Base-by-base conservation (phyloP, 2,888 invertebrate genomes). In the Catocala fraxini region DNA sequence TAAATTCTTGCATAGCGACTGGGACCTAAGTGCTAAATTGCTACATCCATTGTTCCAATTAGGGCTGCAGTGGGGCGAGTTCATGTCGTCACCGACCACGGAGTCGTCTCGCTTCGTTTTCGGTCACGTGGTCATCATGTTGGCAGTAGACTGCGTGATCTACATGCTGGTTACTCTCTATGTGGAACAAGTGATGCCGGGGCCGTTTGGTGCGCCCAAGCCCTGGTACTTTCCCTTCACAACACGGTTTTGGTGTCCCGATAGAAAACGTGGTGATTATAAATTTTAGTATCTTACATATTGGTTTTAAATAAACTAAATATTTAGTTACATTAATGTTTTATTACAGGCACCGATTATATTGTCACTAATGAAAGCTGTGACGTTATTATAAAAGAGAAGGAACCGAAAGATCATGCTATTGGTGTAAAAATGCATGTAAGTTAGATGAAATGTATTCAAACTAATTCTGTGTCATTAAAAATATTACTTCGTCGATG, bases 141-240 rank as follows among this genome's bases (percentile, higher is more conserved):
- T 98, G 77, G 81, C 96, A n/a, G 67, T 97, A 0, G 97, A 97
- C 82, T 90, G 95, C 7, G 56, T 96, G 0, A 54, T 98, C 0
- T 98, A 98, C 81, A 95, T 97, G 85, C 61, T 96, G 3, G 86
- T 98, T 43, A 96, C 98, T 0, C 91, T 98, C 72, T 99, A 99
- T 84, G 90, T 98, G 35, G 98, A 99, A 87, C 97, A 97, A 71
- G 95, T 99, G 9, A 95, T 96, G 67, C 99, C 99, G 0, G 98
- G 98, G 9, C 97, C 97, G 11, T 98, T 95, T 85, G 98, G 98
- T 4, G 96, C 98, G 0, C 96, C 97, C 0, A 95, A 96, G 66
- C 96, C 96, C 34, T 98, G 97, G 96, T 96, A 98, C 82, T 99
- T 98, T 82, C 96, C 96, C 0, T 95, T 98, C 54, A 95, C 95